Base-by-base conservation (phyloP, 2,888 invertebrate species). In the Mystacides longicornis region DNA sequence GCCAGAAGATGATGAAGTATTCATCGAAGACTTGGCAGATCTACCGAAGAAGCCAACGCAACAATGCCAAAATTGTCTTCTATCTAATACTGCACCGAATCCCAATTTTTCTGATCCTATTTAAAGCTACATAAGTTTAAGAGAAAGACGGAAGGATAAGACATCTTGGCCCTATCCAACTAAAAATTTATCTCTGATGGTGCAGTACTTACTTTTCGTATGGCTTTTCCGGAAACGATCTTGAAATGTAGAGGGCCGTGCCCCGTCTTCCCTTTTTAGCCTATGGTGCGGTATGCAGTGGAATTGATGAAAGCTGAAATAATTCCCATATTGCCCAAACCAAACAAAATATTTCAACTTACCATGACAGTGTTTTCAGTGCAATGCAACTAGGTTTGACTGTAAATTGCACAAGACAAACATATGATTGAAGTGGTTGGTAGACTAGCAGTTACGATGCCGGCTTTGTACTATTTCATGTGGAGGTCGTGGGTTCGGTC, bases 1-100 rank as follows among this genome's bases (percentile, higher is more conserved):
- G 16, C 43, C 43, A n/a, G 43, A 43, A 43, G 43, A 43, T 43
- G 43, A 43, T 18, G 43, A 43, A n/a, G 43, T 14, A 16, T 43
- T 43, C 18, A 43, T 43, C 5, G 18, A n/a, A 11, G 16, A 43
- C 18, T 18, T 43, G 14, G 43, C 16, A 43, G 18, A 18, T 43
- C n/a, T n/a, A 18, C 16, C 43, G 5, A 16, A 43, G 43, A 7
- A 43, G 43, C 43, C 43, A 43, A 16, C 43, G 4, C 43, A 43
- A 7, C 43, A 43, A 5, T 43, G 43, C 16, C 4, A 16, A 43
- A 16, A 43, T 43, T 43, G 43, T 43, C 14, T 16, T 16, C 11
- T 5, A 43, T 43, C 43, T 11, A 5, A 14, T 5, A 43, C 18
- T 43, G 43, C 16, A 16, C 16, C 18, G 7, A 16, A 43, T 11